phyloP scores from a whole-genome alignment of 53 echinoderm and acorn worm species.

The Apostichopus leukothele region DNA sequence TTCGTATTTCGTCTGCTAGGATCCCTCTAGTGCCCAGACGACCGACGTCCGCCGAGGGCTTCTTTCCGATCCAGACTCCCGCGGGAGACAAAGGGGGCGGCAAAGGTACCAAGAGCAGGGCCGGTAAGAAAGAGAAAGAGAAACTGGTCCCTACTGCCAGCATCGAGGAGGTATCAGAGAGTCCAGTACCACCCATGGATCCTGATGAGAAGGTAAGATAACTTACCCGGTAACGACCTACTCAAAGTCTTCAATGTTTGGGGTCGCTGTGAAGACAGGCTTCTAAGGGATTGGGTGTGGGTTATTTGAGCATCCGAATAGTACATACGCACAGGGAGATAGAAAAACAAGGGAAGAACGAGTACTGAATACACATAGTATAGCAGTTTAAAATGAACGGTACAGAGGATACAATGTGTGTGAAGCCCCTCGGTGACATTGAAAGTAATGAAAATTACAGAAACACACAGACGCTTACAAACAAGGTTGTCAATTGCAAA shows the following conservation, averaged over 20 bases:
- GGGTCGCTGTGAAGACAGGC: no score
- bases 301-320: no score
- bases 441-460: no score
- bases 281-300: no score
- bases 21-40: slow-evolving; percentile 92
- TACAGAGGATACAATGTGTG: no score
- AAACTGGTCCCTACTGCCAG: slow-evolving; percentile 67
- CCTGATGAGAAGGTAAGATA: slow-evolving; percentile 88
- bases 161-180: slow-evolving; percentile 85
- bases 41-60: slow-evolving; percentile 93
- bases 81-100: slow-evolving; percentile 79
- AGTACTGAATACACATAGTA: no score
- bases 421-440: no score
- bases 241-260: neutral
- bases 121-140: slow-evolving; percentile 89
- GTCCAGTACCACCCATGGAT: slow-evolving; percentile 88
- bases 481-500: no score
- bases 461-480: no score
- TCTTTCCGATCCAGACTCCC: slow-evolving; percentile 88
- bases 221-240: neutral
- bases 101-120: slow-evolving; percentile 91
- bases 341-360: no score
- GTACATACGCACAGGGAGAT: no score
- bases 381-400: no score
- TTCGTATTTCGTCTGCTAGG: slow-evolving; percentile 32